phyloP scores from a whole-genome alignment of 2,888 invertebrate genomes.

The Pristionchus arcanus region DNA sequence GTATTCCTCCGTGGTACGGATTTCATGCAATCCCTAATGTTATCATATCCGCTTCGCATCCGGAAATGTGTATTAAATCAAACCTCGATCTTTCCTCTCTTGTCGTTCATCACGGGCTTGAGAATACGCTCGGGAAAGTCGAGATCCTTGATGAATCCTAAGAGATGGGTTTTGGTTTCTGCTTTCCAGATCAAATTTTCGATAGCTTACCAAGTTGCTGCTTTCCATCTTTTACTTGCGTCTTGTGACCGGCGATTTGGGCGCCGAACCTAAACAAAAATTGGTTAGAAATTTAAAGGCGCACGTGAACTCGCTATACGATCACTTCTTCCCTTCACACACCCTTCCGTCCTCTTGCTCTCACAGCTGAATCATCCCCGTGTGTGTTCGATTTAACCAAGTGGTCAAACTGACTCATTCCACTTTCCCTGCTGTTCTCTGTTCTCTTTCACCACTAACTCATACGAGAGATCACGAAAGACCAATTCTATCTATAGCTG shows the following conservation, averaged over 20 bases:
- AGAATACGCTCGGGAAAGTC: conserved; percentile 34
- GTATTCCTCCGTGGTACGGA: neutral
- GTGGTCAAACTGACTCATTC: neutral
- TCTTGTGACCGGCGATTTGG: conserved; percentile 56
- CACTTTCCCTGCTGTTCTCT: conserved; percentile 1
- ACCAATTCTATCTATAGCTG: neutral
- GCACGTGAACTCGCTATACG: neutral
- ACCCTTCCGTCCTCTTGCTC: neutral
- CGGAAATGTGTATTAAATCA: neutral
- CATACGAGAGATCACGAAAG: neutral
- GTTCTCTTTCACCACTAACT: neutral
- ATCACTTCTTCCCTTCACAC: neutral
- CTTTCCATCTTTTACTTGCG: conserved; percentile 42
- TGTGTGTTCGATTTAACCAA: conserved; percentile 14
- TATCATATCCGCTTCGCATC: neutral
- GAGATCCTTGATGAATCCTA: conserved; percentile 54
- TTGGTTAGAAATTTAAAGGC: neutral
- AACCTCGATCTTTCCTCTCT: conserved; percentile 40
- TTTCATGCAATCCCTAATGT: neutral
- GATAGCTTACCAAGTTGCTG: conserved; percentile 38
- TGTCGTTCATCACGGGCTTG: conserved; percentile 54
- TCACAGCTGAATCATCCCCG: conserved; percentile 1
- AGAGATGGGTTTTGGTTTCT: neutral
- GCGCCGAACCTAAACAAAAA: conserved; percentile 49
- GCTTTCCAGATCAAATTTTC: too few relatives aligned